Base-by-base conservation (phyloP, 1,140 invertebrate genomes). In the Colletes latitarsis region DNA sequence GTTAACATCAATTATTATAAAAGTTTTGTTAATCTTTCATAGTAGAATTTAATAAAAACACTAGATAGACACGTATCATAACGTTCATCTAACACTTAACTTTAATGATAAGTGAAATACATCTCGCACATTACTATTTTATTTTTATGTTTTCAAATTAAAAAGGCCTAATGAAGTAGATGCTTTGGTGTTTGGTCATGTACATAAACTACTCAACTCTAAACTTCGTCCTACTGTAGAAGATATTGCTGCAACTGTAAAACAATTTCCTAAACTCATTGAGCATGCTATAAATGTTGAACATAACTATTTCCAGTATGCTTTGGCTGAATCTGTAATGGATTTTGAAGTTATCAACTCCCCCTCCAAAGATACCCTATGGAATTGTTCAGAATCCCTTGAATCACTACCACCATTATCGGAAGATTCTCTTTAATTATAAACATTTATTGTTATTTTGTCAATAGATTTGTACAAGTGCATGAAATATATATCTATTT, bases 181-280 rank as follows among this genome's bases (percentile, higher is more conserved):
- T 93, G 96, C 96, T 19, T 88, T 96, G 30, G 94, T 96, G 4
- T 97, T 95, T 90, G 96, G 96, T 46, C 96, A 97, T 88, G 87
- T 97, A 10, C 95, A 94, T 89, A 94, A 95, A 3, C 91, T 97
- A n/a, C 88, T 95, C 41, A 95, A 94, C 4, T 94, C 94, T 49
- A 80, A 70, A 58, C 74, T 79, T 64, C 62, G 71, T 19, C 74
- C 83, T 19, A 77, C 80, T 39, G 67, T 80, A 14, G 73, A 84
- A 46, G 80, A 84, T 5, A 77, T 92, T 64, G 66, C 74, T 6
- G 82, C 46, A 64, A 88, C 88, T 3, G 72, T 93, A 8, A 72
- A 66, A 10, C 84, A 81, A 68, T 93, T 89, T 84, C 92, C 92
- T 60, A 73, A 79, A n/a, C 87, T 94, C 21, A 69, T 93, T 14